Evolutionary conservation across 2,113 vertebrate genomes (phyloP).

Genomic region (Calcarius ornatus): DNA sequence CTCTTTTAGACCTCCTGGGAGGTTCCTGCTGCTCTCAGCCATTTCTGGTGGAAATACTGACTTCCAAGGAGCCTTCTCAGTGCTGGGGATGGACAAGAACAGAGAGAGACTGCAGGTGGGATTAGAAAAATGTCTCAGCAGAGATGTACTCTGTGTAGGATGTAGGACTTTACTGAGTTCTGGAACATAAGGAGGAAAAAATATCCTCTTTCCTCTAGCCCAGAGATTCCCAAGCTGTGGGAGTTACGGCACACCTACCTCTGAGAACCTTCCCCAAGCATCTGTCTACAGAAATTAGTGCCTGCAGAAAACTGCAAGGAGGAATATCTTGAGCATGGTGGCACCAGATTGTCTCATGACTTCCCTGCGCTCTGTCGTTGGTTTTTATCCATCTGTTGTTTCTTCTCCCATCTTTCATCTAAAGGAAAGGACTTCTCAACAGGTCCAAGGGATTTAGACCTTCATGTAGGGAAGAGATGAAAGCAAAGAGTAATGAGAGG

Average conservation of each 20-base stretch:
- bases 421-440: neutral
- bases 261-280: slow-evolving; percentile 20
- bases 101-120: neutral
- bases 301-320: neutral
- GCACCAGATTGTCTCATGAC: slow-evolving; percentile 31
- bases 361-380: neutral
- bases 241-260: neutral
- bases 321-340: neutral
- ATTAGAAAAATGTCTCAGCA: neutral
- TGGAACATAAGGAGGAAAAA: neutral
- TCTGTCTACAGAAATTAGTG: slow-evolving; percentile 19
- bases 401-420: slow-evolving; percentile 6
- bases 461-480: neutral
- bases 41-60: neutral
- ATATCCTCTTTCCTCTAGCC: neutral
- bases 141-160: neutral
- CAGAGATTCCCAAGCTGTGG: slow-evolving; percentile 23
- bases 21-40: neutral
- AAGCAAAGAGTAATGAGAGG: neutral
- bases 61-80: neutral
- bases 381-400: slow-evolving; percentile 32
- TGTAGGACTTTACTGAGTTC: neutral
- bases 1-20: neutral
- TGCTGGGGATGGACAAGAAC: neutral
- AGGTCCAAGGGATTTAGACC: neutral